Base-by-base conservation (phyloP, 2,797 vertebrate genomes). In the Ptychobarbus kaznakovi region DNA sequence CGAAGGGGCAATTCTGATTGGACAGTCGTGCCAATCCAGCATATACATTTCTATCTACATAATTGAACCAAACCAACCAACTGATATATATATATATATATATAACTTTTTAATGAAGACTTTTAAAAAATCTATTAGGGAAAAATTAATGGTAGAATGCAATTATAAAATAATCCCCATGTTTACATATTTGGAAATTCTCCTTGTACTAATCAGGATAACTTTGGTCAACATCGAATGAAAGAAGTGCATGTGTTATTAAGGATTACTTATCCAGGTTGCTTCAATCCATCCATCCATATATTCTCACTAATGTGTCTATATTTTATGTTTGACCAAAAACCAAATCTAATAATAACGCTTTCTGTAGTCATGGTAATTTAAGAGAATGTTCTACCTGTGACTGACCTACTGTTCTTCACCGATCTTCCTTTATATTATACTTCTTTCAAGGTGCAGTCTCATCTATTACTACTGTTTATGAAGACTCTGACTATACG, bases 381-480 rank as follows among this genome's bases (percentile, higher is more conserved):
- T 77, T 15, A 4, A 13, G n/a, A 73, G 18, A 66, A 22, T 56
- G 32, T 32, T 70, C 61, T 82, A n/a, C 53, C 70, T 49, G 69
- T 65, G 38, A n/a, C 32, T 72, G 83, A 72, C 51, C 49, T 79
- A 42, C 11, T 58, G 46, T 84, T 20, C 61, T 68, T 40, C 40
- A 15, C 44, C 20, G 35, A 63, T 56, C 25, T 75, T 75, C 16
- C 28, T 40, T 20, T 56, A 22, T 51, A n/a, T 65, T 56, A 35
- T 73, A 35, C 40, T 75, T 49, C 28, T 22, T 84, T 80, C 13
- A 80, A 75, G 69, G 32, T 73, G 70, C 86, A 32, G 49, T 42
- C 69, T 51, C 74, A 73, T 82, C 83, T 61, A 44, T 82, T 81
- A 63, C 28, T 38, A 16, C 73, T 82, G 68, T 78, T 85, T 87